Evolutionary conservation across 2,113 vertebrate species (phyloP).

Genomic region (Tragelaphus scriptus): DNA sequence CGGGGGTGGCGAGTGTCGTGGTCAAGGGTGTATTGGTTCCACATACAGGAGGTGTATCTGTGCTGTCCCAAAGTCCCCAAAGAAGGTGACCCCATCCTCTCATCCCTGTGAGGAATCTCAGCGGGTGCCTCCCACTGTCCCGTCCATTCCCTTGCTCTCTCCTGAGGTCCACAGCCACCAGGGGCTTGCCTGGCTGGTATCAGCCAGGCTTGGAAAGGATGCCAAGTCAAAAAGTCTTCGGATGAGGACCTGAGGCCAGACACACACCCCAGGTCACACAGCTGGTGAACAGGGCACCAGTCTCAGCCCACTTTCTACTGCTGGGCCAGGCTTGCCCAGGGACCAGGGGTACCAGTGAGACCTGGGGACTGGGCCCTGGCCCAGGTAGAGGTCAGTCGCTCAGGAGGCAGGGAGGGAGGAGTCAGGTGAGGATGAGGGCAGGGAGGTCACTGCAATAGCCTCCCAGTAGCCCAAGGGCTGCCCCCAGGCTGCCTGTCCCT

Average conservation of each 20-base stretch:
- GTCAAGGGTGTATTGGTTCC: neutral
- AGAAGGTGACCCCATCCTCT: neutral
- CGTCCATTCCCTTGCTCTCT: neutral
- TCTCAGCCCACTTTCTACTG: neutral
- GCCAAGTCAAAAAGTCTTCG: neutral
- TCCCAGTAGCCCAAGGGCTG: neutral
- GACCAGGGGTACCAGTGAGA: neutral
- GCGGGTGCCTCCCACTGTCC: rapidly evolving
- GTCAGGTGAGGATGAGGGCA: neutral
- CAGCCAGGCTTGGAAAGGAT: neutral
- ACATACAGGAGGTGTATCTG: rapidly evolving
- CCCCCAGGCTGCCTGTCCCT: neutral
- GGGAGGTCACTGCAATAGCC: neutral
- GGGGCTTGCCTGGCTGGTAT: neutral
- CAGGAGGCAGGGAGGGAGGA: neutral
- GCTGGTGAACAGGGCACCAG: neutral
- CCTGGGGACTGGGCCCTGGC: rapidly evolving
- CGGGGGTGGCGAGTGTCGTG: rapidly evolving
- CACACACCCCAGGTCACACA: neutral
- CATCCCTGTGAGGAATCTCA: neutral
- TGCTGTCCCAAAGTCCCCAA: neutral
- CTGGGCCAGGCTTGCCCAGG: neutral
- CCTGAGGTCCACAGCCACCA: neutral
- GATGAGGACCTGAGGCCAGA: neutral
- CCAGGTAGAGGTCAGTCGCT: neutral